Evolutionary conservation across 1,140 invertebrate species (phyloP).

Genomic region (Drosophila suzukii): DNA sequence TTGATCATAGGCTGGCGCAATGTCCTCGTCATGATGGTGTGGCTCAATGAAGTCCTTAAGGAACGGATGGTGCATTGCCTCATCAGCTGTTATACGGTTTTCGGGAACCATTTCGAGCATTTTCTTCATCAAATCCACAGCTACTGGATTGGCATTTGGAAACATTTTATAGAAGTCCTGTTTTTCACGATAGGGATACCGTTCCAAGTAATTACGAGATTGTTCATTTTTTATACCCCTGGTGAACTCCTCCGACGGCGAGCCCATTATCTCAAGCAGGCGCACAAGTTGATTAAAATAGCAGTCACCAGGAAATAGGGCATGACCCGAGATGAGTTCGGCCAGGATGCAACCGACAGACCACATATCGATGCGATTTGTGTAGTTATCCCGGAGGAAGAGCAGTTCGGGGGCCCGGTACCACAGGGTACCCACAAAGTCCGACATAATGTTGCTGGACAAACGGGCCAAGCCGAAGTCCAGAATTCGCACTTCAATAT

Average conservation of each 20-base stretch:
- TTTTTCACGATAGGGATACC: constrained; percentile 91
- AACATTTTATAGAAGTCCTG: constrained; percentile 96
- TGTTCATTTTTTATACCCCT: constrained; percentile 95
- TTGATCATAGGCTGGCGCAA: constrained; percentile 94
- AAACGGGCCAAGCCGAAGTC: constrained; percentile 99
- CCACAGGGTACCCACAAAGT: constrained; percentile 99
- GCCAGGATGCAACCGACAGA: constrained; percentile 99
- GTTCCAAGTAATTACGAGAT: constrained; percentile 94
- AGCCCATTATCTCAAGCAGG: constrained; percentile 97
- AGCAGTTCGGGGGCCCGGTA: constrained; percentile 98
- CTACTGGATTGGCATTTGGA: constrained; percentile 94
- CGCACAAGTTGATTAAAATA: constrained; percentile 98
- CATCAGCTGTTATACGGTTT: constrained; percentile 94
- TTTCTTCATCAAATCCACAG: constrained; percentile 96
- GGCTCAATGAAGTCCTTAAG: constrained; percentile 96
- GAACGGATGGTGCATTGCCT: constrained; percentile 94
- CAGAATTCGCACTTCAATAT: constrained; percentile 98
- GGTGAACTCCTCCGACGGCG: constrained; percentile 95
- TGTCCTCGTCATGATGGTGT: constrained; percentile 91
- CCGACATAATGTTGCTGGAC: constrained; percentile 99
- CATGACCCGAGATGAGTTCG: constrained; percentile 94
- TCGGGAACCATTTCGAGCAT: constrained; percentile 98
- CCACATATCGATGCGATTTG: constrained; percentile 99
- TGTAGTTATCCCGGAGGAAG: constrained; percentile 99
- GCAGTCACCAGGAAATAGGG: constrained; percentile 97